phyloP scores from a whole-genome alignment of 2,888 invertebrate species.

The Agrotis puta region DNA sequence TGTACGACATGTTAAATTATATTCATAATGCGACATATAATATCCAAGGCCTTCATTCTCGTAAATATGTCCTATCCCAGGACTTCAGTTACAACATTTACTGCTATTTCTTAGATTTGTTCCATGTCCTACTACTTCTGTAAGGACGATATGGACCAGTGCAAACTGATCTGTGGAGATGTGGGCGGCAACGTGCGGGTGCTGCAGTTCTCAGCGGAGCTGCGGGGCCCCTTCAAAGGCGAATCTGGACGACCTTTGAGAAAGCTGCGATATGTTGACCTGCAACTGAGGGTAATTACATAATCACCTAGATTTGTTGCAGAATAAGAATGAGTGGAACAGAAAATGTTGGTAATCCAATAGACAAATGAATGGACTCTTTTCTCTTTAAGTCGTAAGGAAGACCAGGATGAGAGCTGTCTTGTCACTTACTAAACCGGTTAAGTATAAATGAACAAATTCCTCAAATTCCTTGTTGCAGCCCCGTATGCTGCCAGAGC shows the following conservation, averaged over 20 bases:
- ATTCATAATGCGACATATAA: too few species aligned
- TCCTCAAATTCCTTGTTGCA: conserved; percentile 50
- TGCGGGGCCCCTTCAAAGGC: conserved; percentile 93
- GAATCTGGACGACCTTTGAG: conserved; percentile 92
- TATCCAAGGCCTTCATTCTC: too few species aligned
- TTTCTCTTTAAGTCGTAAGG: background rate
- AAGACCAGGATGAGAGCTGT: background rate
- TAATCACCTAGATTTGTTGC: background rate
- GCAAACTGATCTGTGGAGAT: conserved; percentile 94
- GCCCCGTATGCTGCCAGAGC: conserved; percentile 86
- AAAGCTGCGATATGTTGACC: conserved; percentile 91
- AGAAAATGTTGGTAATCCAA: background rate
- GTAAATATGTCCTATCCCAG: too few species aligned
- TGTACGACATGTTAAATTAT: too few species aligned
- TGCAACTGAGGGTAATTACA: conserved; percentile 83
- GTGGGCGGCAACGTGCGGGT: conserved; percentile 93
- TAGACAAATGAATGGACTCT: background rate
- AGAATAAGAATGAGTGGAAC: background rate
- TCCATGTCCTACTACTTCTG: conserved; percentile 92
- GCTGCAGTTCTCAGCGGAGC: conserved; percentile 91
- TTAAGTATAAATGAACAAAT: background rate
- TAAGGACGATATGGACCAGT: conserved; percentile 89
- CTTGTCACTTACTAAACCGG: background rate
- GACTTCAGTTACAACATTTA: background rate
- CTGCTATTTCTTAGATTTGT: conserved; percentile 76